Evolutionary conservation across 2,888 invertebrate genomes (phyloP), one percentile per base, ranked within the genome.

Genomic region (Sphaerolaimus hirsutus): DNA sequence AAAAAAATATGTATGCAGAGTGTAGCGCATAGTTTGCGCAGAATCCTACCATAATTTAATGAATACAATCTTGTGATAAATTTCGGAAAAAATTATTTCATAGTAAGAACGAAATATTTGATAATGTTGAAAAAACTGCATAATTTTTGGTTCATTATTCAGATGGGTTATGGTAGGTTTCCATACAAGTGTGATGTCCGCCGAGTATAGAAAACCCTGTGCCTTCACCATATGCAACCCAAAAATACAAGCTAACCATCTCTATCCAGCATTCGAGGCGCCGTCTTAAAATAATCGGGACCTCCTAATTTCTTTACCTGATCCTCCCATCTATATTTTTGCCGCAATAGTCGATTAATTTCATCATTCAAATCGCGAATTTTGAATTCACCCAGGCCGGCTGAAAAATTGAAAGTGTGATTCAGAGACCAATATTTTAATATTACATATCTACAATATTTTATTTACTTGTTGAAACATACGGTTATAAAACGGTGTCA

Each of bases 351-450:
- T 67, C 97, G 93, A 67, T 99, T 99, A 55, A 99, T 99, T 67
- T 99, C 93, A 68, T 99, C 97, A 65, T 99, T 99, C 23, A 99
- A 69, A 64, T 99, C 97, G 19, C 97, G 74, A 52, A 99, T 82
- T 24, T 91, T 76, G 64, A 91, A 99, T 68, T 99, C 97, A 2
- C 97, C 97, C n/a, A 97, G 72, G 48, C 97, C 97, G 53, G 97
- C 59, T 50, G 26, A 25, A 41, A 36, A 32, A 10, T 32, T 32
- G 10, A 12, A 17, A 12, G 17, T 12, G 17, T 12, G 17, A 32
- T 32, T 32, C 32, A 17, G 10, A 12, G 17, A 32, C 17, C 32
- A 32, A 32, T 12, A 32, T 32, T 32, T 32, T 32, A 12, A 32
- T 32, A 12, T 10, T 12, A 32, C 32, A 32, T 32, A 17, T 17